Conservation (phyloP, 2,888 invertebrate species). For the Cantharis rufa region DNA sequence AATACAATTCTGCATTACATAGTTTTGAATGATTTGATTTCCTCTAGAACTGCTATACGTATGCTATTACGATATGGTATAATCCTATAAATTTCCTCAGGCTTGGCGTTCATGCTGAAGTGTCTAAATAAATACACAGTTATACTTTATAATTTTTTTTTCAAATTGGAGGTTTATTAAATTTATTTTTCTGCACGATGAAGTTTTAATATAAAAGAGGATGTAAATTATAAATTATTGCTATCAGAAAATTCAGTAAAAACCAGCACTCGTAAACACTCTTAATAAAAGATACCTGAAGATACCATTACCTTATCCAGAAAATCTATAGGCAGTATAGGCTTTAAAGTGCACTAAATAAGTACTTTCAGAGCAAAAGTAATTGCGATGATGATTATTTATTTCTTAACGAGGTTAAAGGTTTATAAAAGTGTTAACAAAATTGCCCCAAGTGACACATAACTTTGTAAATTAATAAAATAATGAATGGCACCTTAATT, state of each 20-base stretch:
- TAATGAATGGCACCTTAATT: neutral
- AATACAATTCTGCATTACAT: neutral
- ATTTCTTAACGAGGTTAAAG: neutral
- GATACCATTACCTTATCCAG: neutral
- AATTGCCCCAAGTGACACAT: neutral
- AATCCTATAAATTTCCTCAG: neutral
- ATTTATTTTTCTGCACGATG: neutral
- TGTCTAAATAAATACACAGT: neutral
- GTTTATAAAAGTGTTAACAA: neutral
- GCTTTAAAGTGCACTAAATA: neutral
- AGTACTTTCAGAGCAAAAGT: neutral
- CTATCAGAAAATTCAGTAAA: neutral
- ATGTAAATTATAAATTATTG: neutral
- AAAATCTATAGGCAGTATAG: neutral
- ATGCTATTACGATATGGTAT: neutral
- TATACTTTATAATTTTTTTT: neutral
- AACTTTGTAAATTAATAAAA: neutral
- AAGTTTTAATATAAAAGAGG: neutral
- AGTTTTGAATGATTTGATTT: neutral
- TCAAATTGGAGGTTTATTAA: neutral
- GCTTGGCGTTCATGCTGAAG: neutral
- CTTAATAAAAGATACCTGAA: neutral
- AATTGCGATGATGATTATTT: neutral
- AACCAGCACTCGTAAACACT: neutral
- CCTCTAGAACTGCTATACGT: neutral